Conservation (phyloP, 35 echinoderm and acorn worm species). For the Nesometra sesokonis region DNA sequence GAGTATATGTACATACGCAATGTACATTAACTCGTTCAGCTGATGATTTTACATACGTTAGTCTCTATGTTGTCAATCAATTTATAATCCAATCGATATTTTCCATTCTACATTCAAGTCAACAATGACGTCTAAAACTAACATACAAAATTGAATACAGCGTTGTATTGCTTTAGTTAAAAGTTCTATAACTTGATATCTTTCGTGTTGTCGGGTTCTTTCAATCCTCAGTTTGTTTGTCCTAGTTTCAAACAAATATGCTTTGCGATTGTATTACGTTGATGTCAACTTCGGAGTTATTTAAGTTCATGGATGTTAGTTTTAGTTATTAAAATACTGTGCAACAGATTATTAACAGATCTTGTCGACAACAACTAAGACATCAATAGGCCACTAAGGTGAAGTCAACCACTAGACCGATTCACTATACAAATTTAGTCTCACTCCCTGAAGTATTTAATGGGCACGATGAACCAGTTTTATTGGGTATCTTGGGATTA, state of each 20-base stretch:
- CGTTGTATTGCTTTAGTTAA: not conserved
- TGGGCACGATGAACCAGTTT: not conserved
- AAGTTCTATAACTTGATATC: no score
- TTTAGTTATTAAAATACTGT: not conserved
- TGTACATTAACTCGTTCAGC: not conserved
- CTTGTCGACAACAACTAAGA: no score
- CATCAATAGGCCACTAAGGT: no score
- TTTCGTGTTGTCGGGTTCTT: not conserved
- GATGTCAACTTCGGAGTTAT: not conserved
- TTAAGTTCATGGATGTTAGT: not conserved
- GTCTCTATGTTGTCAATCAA: not conserved
- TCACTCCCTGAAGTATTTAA: no score
- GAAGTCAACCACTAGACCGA: no score
- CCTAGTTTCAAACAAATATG: not conserved
- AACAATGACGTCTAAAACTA: not conserved
- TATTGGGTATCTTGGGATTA: not conserved
- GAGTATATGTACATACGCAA: not conserved
- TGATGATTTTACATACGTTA: not conserved
- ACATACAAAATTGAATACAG: not conserved
- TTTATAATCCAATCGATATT: not conserved
- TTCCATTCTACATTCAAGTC: not conserved
- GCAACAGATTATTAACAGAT: not conserved
- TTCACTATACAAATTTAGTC: no score
- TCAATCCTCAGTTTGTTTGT: not conserved
- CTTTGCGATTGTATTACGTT: not conserved